Conservation (phyloP, 2,888 invertebrate genomes). For the Spodoptera picta region DNA sequence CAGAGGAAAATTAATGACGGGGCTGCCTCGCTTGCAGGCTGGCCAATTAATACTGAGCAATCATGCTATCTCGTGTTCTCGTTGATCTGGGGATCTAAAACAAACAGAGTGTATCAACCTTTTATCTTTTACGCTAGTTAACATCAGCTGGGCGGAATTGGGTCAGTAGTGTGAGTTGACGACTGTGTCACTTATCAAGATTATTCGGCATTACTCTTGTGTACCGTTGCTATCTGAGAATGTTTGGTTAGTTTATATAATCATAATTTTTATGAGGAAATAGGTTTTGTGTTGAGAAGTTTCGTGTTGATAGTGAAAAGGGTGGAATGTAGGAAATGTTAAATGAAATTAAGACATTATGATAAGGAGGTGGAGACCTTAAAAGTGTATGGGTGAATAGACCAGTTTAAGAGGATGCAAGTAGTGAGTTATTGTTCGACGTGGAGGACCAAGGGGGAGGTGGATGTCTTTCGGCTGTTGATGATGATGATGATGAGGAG, state of each 20-base stretch:
- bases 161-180: conserved; percentile 33
- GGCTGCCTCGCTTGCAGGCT: conserved; percentile 11
- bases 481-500: no score
- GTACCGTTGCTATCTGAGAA: background rate
- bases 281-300: no score
- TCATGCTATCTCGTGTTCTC: conserved; percentile 34
- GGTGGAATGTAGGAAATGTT: no score
- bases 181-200: conserved; percentile 36
- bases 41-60: conserved; percentile 42
- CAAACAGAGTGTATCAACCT: conserved; percentile 53
- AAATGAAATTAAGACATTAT: no score
- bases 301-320: no score
- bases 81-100: conserved; percentile 46
- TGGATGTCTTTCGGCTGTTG: no score
- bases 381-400: no score
- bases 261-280: background rate
- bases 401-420: no score
- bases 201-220: conserved; percentile 1
- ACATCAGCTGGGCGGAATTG: conserved; percentile 40
- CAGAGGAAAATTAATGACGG: conserved; percentile 36
- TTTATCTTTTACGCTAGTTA: conserved; percentile 43
- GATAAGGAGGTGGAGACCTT: no score
- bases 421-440: no score
- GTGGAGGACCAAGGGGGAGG: no score
- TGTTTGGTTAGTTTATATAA: background rate